These are phyloP conservation scores for Centruroides sculpturatus DNA, from an alignment of 1,140 invertebrate species.

Conservation along the genomic window DNA sequence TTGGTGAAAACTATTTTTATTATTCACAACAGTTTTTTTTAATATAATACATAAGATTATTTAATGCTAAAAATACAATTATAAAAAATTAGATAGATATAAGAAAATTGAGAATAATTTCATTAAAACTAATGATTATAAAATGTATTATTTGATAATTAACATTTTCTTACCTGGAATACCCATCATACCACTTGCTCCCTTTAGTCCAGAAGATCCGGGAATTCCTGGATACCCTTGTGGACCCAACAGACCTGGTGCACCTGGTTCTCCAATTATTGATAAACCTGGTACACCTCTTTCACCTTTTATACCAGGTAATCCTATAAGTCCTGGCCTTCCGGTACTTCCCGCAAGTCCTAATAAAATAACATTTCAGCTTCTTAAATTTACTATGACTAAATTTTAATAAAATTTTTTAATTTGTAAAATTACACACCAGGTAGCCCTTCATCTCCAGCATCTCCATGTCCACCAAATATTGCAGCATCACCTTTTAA, in stretches of 20 bases:
- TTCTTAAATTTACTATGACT: too few species aligned
- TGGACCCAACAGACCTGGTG: constrained; percentile 44
- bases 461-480: constrained; percentile 19
- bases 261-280: constrained; percentile 38
- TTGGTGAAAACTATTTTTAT: too few species aligned
- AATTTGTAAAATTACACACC: constrained; percentile 5
- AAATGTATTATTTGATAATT: background rate
- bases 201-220: constrained; percentile 23
- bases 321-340: constrained; percentile 18
- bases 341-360: constrained; percentile 12
- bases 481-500: constrained; percentile 16
- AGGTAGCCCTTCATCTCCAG: constrained; percentile 18
- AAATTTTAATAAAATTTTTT: too few species aligned
- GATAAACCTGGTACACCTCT: constrained; percentile 9
- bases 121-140: background rate
- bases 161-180: constrained; percentile 6
- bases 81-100: too few species aligned
- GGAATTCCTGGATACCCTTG: constrained; percentile 43
- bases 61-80: too few species aligned
- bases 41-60: too few species aligned
- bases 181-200: constrained; percentile 18
- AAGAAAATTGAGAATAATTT: too few species aligned
- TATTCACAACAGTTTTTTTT: too few species aligned
- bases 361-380: background rate
- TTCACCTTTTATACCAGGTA: constrained; percentile 20